Conservation (phyloP, 2,888 invertebrate genomes). For the Phalangium opilio region DNA sequence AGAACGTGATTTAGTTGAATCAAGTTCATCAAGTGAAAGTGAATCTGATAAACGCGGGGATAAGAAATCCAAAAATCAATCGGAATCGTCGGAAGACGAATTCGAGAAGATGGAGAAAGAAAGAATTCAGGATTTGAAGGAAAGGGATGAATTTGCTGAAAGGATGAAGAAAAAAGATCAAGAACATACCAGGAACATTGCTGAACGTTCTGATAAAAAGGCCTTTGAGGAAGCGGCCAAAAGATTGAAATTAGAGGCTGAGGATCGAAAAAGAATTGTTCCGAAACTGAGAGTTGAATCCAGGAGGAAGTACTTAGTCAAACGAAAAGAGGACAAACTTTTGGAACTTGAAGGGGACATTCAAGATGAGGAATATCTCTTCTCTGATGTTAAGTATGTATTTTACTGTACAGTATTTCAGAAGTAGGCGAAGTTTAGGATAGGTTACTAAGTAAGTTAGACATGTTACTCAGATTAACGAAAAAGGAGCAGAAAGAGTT, state of each 20-base stretch:
- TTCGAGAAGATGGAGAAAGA: conserved; percentile 49
- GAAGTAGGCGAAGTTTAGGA: no score
- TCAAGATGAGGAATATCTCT: conserved; percentile 86
- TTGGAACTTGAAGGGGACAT: conserved; percentile 89
- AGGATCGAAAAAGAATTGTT: conserved; percentile 68
- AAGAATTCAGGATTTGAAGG: conserved; percentile 65
- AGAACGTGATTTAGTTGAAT: conserved; percentile 3
- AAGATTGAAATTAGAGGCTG: conserved; percentile 68
- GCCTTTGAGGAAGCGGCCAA: conserved; percentile 68
- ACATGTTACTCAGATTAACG: conserved; percentile 54
- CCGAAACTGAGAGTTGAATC: conserved; percentile 80
- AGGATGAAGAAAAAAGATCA: conserved; percentile 79
- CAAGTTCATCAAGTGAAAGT: conserved; percentile 9
- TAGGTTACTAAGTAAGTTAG: no score
- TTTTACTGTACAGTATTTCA: no score
- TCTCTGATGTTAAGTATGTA: conserved; percentile 66
- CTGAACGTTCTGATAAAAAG: conserved; percentile 42
- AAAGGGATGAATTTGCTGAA: conserved; percentile 84
- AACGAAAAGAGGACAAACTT: conserved; percentile 90
- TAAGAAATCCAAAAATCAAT: conserved; percentile 16
- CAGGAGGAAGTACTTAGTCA: conserved; percentile 80
- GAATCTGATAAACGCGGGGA: not conserved
- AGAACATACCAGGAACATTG: conserved; percentile 64
- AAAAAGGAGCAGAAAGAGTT: conserved; percentile 67
- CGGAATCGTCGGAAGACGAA: conserved; percentile 35